phyloP scores from a whole-genome alignment of 2,113 vertebrate genomes.

The Hippoglossus stenolepis region DNA sequence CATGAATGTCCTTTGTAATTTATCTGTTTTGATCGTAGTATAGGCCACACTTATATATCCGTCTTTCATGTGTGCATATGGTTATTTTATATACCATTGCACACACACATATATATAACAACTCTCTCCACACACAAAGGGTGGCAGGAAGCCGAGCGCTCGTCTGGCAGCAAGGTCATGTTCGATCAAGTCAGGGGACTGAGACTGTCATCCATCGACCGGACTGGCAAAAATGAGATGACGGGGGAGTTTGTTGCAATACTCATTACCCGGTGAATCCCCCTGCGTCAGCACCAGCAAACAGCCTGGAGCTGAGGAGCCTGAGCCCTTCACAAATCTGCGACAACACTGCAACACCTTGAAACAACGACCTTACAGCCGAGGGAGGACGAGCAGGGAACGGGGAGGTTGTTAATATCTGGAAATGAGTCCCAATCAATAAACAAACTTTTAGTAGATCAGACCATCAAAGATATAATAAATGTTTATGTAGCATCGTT shows the following conservation, averaged over 20 bases:
- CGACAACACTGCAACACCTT: conserved; percentile 69
- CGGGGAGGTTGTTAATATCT: conserved; percentile 20
- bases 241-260: conserved; percentile 67
- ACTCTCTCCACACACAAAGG: conserved; percentile 15
- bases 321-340: conserved; percentile 59
- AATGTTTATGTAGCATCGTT: no score
- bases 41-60: not conserved
- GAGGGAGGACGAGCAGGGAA: conserved; percentile 31
- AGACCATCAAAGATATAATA: not conserved
- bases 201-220: conserved; percentile 57
- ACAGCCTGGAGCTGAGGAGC: conserved; percentile 63
- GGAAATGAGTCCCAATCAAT: not conserved
- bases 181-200: conserved; percentile 56
- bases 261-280: conserved; percentile 69
- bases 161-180: conserved; percentile 58
- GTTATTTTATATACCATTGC: not conserved
- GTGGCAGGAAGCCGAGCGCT: conserved; percentile 41
- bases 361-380: conserved; percentile 48
- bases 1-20: conserved; percentile 57
- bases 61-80: conserved; percentile 1
- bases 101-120: not conserved
- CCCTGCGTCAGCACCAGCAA: conserved; percentile 68
- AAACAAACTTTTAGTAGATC: not conserved
- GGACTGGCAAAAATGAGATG: conserved; percentile 70
- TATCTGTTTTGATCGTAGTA: conserved; percentile 49